Conservation (phyloP, 2,888 invertebrate genomes). For the Sarcophaga subvicina region DNA sequence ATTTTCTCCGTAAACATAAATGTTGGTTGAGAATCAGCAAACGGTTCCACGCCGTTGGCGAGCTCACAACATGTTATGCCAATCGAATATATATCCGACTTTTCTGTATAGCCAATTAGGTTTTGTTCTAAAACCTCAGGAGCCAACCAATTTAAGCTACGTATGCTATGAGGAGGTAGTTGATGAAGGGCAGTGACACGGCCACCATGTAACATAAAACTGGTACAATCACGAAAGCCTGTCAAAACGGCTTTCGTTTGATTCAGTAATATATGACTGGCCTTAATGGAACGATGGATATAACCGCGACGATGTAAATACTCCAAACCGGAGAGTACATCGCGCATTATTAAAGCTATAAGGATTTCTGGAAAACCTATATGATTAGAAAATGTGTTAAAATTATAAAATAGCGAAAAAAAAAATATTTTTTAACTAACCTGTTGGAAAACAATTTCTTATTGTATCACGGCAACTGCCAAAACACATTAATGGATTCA, state of each 20-base stretch:
- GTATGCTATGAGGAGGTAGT: conserved; percentile 86
- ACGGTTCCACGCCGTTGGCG: conserved; percentile 94
- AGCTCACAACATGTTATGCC: conserved; percentile 90
- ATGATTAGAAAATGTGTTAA: background rate
- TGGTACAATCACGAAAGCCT: conserved; percentile 91
- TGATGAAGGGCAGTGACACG: conserved; percentile 88
- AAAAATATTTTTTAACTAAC: conserved; percentile 65
- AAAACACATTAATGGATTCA: conserved; percentile 92
- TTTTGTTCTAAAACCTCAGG: conserved; percentile 96
- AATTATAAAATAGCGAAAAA: conserved; percentile 11
- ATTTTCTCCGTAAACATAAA: conserved; percentile 94
- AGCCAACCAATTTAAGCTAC: conserved; percentile 92
- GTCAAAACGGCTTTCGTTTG: conserved; percentile 87
- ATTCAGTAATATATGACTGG: conserved; percentile 92
- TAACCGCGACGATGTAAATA: conserved; percentile 93
- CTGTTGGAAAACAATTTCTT: conserved; percentile 86
- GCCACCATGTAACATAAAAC: conserved; percentile 88
- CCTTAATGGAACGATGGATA: conserved; percentile 93
- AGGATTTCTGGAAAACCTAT: conserved; percentile 91
- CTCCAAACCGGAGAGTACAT: conserved; percentile 89
- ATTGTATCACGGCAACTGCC: conserved; percentile 92
- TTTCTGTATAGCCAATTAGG: conserved; percentile 92
- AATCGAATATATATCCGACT: conserved; percentile 95
- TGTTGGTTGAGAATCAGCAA: conserved; percentile 92
- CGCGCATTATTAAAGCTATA: conserved; percentile 89